These are phyloP conservation scores for Aegotheles bennettii DNA, from an alignment of 2,113 vertebrate species.

Conservation along the genomic window DNA sequence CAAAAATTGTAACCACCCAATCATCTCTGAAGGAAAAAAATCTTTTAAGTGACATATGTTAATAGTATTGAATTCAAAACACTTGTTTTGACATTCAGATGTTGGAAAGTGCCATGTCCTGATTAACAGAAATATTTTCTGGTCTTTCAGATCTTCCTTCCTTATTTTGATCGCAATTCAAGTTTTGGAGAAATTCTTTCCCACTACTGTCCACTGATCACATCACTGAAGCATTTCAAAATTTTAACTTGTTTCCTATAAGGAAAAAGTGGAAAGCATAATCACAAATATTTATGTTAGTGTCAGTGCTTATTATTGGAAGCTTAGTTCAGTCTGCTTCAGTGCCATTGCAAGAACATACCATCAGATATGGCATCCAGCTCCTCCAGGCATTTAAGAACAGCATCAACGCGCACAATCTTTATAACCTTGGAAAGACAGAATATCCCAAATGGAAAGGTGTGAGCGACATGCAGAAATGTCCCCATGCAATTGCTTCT, in stretches of 20 bases:
- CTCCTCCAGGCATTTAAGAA: not conserved
- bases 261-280: constrained; percentile 70
- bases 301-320: constrained; percentile 75
- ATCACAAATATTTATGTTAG: constrained; percentile 76
- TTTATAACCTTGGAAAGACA: not conserved
- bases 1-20: constrained; percentile 58
- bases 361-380: constrained; percentile 17
- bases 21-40: constrained; percentile 54
- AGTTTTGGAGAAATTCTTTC: constrained; percentile 73
- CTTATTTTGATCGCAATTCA: constrained; percentile 67
- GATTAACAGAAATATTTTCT: constrained; percentile 57
- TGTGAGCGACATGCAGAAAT: not conserved
- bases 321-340: constrained; percentile 51
- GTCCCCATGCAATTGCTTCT: not conserved
- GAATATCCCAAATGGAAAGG: not conserved
- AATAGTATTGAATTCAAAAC: constrained; percentile 60
- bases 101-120: constrained; percentile 60
- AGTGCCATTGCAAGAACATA: constrained; percentile 9
- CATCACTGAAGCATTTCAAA: constrained; percentile 74
- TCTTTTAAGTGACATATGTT: constrained; percentile 68
- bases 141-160: constrained; percentile 65
- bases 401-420: not conserved
- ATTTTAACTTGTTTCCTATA: constrained; percentile 74
- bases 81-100: constrained; percentile 69
- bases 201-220: constrained; percentile 76